phyloP scores from a whole-genome alignment of 2,113 vertebrate genomes.

The Bufo gargarizans region DNA sequence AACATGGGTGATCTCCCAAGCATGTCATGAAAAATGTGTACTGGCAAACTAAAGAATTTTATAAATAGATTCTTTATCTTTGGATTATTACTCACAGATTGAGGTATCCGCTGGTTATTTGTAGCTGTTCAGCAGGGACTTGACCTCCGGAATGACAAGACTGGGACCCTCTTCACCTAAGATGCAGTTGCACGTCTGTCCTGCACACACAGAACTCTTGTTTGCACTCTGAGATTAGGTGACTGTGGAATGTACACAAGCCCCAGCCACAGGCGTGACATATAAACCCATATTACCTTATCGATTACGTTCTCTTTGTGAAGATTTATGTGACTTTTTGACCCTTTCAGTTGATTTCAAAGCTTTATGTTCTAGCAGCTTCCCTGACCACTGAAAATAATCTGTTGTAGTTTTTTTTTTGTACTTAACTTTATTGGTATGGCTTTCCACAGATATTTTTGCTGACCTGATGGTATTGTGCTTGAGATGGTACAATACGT shows the following conservation, averaged over 20 bases:
- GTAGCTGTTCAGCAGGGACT: neutral
- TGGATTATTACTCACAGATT: neutral
- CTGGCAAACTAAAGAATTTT: neutral
- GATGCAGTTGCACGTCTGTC: slow-evolving; percentile 13
- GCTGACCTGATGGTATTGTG: neutral
- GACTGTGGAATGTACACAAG: slow-evolving; percentile 52
- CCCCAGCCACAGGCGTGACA: neutral
- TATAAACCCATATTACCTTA: neutral
- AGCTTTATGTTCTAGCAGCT: neutral
- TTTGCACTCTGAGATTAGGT: slow-evolving; percentile 42
- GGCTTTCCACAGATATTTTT: neutral
- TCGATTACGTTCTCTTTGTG: neutral
- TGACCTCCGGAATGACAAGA: neutral
- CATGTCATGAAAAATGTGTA: neutral
- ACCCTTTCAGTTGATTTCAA: neutral
- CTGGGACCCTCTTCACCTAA: neutral
- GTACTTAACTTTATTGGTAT: neutral
- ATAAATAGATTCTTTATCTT: neutral
- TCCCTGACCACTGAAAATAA: neutral
- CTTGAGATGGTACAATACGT: neutral
- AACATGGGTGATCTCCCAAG: neutral
- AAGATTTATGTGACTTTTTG: slow-evolving; percentile 15
- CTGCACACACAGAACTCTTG: neutral
- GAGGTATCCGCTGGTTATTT: neutral
- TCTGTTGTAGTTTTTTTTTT: neutral